Base-by-base conservation (phyloP, 2,113 vertebrate species). In the Pluvialis apricaria region DNA sequence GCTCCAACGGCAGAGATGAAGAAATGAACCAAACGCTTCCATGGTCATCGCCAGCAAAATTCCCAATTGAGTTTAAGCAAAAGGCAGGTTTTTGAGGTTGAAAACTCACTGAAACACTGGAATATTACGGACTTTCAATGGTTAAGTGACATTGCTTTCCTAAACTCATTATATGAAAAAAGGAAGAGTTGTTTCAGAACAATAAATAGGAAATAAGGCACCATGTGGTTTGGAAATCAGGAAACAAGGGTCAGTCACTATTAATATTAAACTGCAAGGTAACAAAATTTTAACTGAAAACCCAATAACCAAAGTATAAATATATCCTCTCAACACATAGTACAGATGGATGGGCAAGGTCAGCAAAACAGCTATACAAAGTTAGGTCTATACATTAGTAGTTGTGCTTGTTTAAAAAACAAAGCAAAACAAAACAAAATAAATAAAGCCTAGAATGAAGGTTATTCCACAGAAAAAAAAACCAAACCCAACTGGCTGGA, bases 171-270 rank as follows among this genome's bases (percentile, higher is more conserved):
- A 36, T 2, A 58, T 4, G 20, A 85, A 76, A 75, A 79, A 82
- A 79, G 18, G 61, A 94, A 79, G 47, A 49, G 58, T 65, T 0
- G 0, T 51, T 85, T 58, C 60, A 87, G 70, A 94, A 87, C 49
- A 92, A 82, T 79, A 61, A 79, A 61, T 69, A 91, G 89, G 78
- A 94, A 95, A 86, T 51, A 79, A 76, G 75, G 26, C 58, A 73
- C 49, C 55, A 42, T 25, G n/a, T 79, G 57, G 79, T 84, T 61
- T 61, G 62, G 21, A 87, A 62, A 76, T 62, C 40, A 88, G 91
- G 91, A 94, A 97, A 80, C n/a, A 61, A 65, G 40, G 62, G 70
- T 80, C 86, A 85, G 62, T 69, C 87, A 75, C 86, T 65, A 94
- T 64, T 80, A 82, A 95, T 81, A 94, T 29, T 57, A 49, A 93